Evolutionary conservation across 92 coral and sea anemone genomes (phyloP), one percentile per base, ranked within the genome.

Genomic region (Nematostella vectensis): DNA sequence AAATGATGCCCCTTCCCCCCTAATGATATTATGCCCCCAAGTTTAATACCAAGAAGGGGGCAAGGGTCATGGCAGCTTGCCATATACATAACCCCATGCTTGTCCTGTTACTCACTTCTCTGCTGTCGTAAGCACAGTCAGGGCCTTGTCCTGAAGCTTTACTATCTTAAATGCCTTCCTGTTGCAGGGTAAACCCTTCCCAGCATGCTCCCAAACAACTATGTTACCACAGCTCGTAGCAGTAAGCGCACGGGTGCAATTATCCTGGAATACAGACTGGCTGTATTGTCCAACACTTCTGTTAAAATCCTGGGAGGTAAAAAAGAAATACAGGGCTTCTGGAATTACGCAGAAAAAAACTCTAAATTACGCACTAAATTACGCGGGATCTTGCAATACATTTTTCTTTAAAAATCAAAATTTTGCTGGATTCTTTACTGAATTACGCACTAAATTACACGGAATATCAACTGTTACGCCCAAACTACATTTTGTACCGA

Each of bases 151-250:
- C 29, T 93, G 99, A 1, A 93, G 71, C 50, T 88, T 87, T 18
- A 93, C 99, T 51, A 93, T 93, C 88, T 93, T 93, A 57, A 93
- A 79, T 1, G 99, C 99, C 52, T 93, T 93, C 50, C 94, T 82
- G 72, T 93, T 71, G 48, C 99, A 93, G 22, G 82, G 71, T 39
- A 78, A 54, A 2, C 86, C 96, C 29, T 83, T 88, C 0, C 96
- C 93, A 4, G 84, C 80, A 36, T 71, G 74, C 51, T 93, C 96
- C 99, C 99, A 93, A 2, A 93, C 99, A 10, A 93, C 96, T 48
- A 93, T 82, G 68, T 93, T 93, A 4, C 99, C 99, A 47, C 91
- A 76, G 55, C 96, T 93, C 30, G 99, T 93, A 11, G 88, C 99
- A 22, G 96, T 93, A 11, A 93, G 81, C 1, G 87, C 99, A 24